Conservation (phyloP, 2,888 invertebrate species). For the Tuberolachnus salignus region DNA sequence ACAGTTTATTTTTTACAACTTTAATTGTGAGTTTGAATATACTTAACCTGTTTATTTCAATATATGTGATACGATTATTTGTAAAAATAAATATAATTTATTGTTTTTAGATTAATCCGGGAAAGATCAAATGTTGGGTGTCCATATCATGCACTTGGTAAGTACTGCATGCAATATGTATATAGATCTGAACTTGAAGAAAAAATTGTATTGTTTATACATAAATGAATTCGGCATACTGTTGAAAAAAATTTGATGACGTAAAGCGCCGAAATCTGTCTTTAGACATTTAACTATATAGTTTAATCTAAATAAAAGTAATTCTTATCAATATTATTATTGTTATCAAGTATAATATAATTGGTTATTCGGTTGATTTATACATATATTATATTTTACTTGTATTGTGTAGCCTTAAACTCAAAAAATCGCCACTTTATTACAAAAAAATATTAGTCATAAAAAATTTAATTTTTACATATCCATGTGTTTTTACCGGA, state of each 20-base stretch:
- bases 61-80: background rate
- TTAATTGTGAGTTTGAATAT: slow-evolving; percentile 15
- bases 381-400: background rate
- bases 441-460: background rate
- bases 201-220: no score
- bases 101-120: slow-evolving; percentile 14
- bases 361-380: background rate
- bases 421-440: background rate
- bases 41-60: background rate
- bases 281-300: background rate
- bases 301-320: background rate
- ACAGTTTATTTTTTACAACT: background rate
- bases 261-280: background rate
- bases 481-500: no score
- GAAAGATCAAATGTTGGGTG: background rate
- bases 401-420: background rate
- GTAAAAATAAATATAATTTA: no score
- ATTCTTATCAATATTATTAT: background rate
- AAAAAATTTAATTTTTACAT: no score
- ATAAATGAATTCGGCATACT: no score
- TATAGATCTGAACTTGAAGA: no score
- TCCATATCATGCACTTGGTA: slow-evolving; percentile 10
- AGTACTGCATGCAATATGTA: background rate
- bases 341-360: background rate
- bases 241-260: no score